These are phyloP conservation scores for Macrostomum lignano DNA, from an alignment of 1,140 invertebrate genomes.

Conservation along the genomic window DNA sequence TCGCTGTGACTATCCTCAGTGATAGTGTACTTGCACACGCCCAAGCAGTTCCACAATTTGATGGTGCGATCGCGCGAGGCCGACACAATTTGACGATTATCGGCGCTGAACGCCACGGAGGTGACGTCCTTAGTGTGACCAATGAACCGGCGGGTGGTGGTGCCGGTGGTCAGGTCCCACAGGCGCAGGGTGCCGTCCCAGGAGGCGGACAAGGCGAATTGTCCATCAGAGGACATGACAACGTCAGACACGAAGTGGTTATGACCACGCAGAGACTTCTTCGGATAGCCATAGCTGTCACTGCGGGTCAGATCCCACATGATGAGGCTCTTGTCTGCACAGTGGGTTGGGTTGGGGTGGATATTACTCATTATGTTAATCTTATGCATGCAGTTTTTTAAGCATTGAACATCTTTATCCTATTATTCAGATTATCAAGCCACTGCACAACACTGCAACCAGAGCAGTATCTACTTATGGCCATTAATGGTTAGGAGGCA, in stretches of 20 bases:
- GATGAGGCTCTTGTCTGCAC: conserved; percentile 5
- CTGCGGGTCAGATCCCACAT: conserved; percentile 1
- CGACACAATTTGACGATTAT: conserved; percentile 97
- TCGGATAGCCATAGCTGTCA: conserved; percentile 24
- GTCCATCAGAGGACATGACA: conserved; percentile 88
- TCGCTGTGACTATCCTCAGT: conserved; percentile 71
- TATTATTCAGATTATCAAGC: too few species aligned
- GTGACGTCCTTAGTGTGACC: conserved; percentile 98
- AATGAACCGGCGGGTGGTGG: conserved; percentile 50
- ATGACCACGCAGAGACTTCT: conserved; percentile 79
- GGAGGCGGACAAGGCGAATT: conserved; percentile 90
- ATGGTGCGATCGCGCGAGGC: conserved; percentile 94
- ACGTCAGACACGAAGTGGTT: conserved; percentile 96
- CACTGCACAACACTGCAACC: too few species aligned
- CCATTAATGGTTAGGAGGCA: too few species aligned
- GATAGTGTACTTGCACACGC: conserved; percentile 97
- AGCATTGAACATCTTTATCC: too few species aligned
- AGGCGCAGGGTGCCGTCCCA: conserved; percentile 95
- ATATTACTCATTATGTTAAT: too few species aligned
- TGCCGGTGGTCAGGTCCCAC: conserved; percentile 67
- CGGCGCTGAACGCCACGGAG: conserved; percentile 91
- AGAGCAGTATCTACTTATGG: too few species aligned
- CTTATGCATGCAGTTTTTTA: too few species aligned
- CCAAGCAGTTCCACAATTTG: conserved; percentile 96
- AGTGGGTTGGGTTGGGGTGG: too few species aligned